Percentiles rank a stretch among this genome's conserved stretches.
These are phyloP conservation scores for Phorcus lineatus DNA, from an alignment of 2,888 invertebrate genomes.

Conservation along the genomic window DNA sequence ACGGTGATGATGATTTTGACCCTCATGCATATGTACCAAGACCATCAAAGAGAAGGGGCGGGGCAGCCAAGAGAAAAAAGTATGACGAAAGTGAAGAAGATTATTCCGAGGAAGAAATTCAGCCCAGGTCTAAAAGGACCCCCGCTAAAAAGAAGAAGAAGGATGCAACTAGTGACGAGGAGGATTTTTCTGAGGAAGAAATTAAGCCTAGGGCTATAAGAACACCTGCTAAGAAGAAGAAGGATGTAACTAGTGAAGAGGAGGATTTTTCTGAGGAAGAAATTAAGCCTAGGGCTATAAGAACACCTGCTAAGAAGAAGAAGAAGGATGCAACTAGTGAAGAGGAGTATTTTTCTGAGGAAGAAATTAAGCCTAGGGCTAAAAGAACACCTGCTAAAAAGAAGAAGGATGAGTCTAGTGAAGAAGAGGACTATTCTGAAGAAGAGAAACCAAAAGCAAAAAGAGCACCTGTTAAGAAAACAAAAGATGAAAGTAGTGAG, in stretches of 20 bases:
- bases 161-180: conserved; percentile 27
- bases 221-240: conserved; percentile 12
- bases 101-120: conserved; percentile 16
- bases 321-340: background rate
- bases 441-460: too few species aligned
- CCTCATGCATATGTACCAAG: conserved; percentile 63
- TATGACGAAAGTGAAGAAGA: conserved; percentile 43
- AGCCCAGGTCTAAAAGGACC: conserved; percentile 20
- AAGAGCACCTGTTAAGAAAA: background rate
- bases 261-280: conserved; percentile 29
- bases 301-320: background rate
- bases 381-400: too few species aligned
- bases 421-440: too few species aligned
- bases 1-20: conserved; percentile 53
- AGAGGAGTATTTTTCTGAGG: background rate
- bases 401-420: too few species aligned
- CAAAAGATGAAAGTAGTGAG: conserved; percentile 28
- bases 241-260: conserved; percentile 17
- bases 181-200: conserved; percentile 32
- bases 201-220: conserved; percentile 25
- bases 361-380: too few species aligned
- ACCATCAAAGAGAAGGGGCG: conserved; percentile 58
- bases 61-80: conserved; percentile 43
- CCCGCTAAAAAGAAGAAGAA: conserved; percentile 19
- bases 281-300: background rate